Evolutionary conservation across 2,113 vertebrate genomes (phyloP), one percentile per base, ranked within the genome.

Genomic region (Nothocercus julius): DNA sequence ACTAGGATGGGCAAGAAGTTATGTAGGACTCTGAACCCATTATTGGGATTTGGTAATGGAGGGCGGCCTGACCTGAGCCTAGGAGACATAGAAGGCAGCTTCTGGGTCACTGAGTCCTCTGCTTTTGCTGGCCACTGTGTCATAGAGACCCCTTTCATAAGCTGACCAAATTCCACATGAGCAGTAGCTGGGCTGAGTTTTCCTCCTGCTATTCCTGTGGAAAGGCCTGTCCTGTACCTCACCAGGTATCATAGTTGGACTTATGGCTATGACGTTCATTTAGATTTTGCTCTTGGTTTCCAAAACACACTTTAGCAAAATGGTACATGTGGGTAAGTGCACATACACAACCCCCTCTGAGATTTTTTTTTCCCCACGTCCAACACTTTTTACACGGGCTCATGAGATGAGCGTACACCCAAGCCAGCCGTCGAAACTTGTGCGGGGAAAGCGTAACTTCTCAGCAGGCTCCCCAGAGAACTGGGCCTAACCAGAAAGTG

Each of bases 101-200:
- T 64, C 54, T 87, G 89, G 95, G 96, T 97, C 96, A 96, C 75
- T 22, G 49, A 97, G 92, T 28, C 84, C 95, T 49, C 44, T 82
- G 54, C 38, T 32, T 92, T 79, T 67, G 27, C 38, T 85, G 89
- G 17, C 70, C 73, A 70, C 70, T 72, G 49, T 94, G 94, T 95
- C 92, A 95, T 28, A 69, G 84, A 67, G 49, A 7, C 70, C 92
- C 70, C 75, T 95, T 92, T 93, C 92, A 92, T 74, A 91, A 95
- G 69, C 2, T 74, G 87, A 80, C 45, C 78, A 85, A 93, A 91
- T 92, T 82, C 75, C 75, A 91, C 49, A 20, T 36, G 58, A 91
- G 84, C 11, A 80, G n/a, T 13, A 62, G 62, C 15, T 69, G 77
- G 47, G 62, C 38, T 84, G 13, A 78, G 18, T 78, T 86, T 90